Evolutionary conservation across 64 coral and sea anemone genomes (phyloP).

Genomic region (Anthopleura sola): DNA sequence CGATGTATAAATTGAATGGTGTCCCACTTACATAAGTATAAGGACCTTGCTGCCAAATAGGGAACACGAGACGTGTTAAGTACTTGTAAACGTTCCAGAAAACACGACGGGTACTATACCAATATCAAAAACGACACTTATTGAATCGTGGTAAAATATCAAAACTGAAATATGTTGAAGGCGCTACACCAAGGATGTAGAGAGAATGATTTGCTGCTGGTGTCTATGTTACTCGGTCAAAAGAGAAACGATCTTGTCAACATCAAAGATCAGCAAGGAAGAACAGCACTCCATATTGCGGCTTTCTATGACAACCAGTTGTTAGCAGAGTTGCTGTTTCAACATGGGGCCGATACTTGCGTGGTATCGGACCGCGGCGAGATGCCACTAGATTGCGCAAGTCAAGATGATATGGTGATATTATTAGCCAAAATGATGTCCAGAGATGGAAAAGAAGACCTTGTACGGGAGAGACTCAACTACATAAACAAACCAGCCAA

Average conservation of each 20-base stretch:
- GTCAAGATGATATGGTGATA: constrained; percentile 54
- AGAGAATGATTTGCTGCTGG: constrained; percentile 63
- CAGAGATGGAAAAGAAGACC: constrained; percentile 46
- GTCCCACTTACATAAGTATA: background rate
- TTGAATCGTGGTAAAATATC: background rate
- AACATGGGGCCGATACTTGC: constrained; percentile 55
- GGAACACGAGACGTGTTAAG: background rate
- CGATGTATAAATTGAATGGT: background rate
- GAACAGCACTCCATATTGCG: constrained; percentile 59
- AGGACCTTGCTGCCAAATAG: background rate
- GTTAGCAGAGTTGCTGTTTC: constrained; percentile 64
- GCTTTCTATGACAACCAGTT: constrained; percentile 38
- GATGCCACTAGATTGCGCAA: constrained; percentile 61
- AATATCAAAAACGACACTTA: background rate
- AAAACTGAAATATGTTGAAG: background rate
- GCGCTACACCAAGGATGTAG: constrained; percentile 47
- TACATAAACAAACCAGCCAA: constrained; percentile 49
- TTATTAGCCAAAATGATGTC: constrained; percentile 71
- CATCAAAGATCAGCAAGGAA: constrained; percentile 56
- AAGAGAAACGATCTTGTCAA: constrained; percentile 31
- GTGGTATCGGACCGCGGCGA: constrained; percentile 23
- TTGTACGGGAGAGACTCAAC: constrained; percentile 60
- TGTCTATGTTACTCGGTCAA: constrained; percentile 48
- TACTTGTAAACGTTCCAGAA: background rate
- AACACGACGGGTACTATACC: background rate